Evolutionary conservation across 2,113 vertebrate species (phyloP), one percentile per base, ranked within the genome.

Genomic region (Semicossyphus pulcher): DNA sequence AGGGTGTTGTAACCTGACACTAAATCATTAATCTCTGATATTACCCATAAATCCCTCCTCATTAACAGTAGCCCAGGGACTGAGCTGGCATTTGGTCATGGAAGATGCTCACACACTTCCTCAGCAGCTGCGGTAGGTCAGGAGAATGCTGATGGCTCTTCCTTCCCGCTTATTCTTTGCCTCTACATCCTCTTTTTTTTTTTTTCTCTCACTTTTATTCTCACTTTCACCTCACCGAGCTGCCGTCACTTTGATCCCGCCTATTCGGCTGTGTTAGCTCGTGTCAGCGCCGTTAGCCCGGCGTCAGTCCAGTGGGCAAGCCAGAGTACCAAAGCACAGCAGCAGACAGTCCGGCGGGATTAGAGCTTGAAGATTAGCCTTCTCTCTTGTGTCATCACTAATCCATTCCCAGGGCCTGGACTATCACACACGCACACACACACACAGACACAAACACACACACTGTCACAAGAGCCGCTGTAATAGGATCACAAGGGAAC

Each of bases 1-100:
- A 29, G 84, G 88, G 84, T 84, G 69, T 87, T 83, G 78, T 80
- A 83, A 76, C 52, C 57, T 81, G 85, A 86, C 81, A 89, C 72
- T 83, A 80, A 88, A 92, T 87, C 85, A 88, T 89, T 94, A 80
- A 86, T 88, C 71, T 87, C 54, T 90, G 72, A 87, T 89, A 86
- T 85, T 89, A 77, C 79, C 80, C 85, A 92, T 86, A 81, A 83
- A 86, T 89, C 82, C 65, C 72, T 73, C 18, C 75, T 86, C 80
- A 88, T 88, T 89, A 91, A 86, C 68, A 65, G 60, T 75, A 80
- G 87, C 86, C 83, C 51, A 62, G 85, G 86, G 89, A 87, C 56
- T 52, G 52, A 62, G 32, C 64, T 89, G 86, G 72, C 87, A 89
- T 85, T 89, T 88, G 83, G 81, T 87, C 83, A 67, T 60, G 69